Evolutionary conservation across 2,113 vertebrate species (phyloP), one percentile per base, ranked within the genome.

Genomic region (Albula glossodonta): DNA sequence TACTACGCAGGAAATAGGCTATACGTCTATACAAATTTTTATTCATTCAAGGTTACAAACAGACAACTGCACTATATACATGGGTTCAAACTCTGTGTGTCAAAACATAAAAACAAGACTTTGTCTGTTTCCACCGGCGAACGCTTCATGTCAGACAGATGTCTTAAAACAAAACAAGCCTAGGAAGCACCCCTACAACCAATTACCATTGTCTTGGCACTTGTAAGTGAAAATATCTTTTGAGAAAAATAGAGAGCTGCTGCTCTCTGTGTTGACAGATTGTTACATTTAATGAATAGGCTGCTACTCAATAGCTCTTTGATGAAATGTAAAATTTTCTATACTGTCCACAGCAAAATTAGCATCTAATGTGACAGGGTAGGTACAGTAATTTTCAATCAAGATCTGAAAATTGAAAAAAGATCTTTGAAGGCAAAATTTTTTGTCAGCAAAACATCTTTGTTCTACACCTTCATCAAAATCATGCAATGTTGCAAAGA

Each of bases 281-380:
- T 94, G 93, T 94, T 95, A 93, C 94, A 94, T 95, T 95, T 95
- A 95, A 95, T 96, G 94, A 95, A 94, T 93, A 93, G 93, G 94
- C 91, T 91, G 92, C 91, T 93, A 92, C 92, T 95, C 93, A 95
- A 94, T 93, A 93, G 92, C 91, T 93, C 91, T 95, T 94, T 92
- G 91, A 66, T 66, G 60, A 66, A 66, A 94, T 92, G n/a, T 88
- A 94, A 92, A 91, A 93, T 90, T 89, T 90, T 19, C 17, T 89
- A 89, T 93, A 92, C 93, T 93, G 93, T 93, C 93, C 91, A 88
- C 87, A 91, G 90, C 88, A 41, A 41, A n/a, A 93, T 94, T 93
- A 92, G 91, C 92, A 92, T 91, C 90, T 91, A 90, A 90, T 92
- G 91, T 89, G 90, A 92, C 79, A 90, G 89, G 90, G 92, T 89